Evolutionary conservation across 2,113 vertebrate genomes (phyloP).

Genomic region (Cairina moschata): DNA sequence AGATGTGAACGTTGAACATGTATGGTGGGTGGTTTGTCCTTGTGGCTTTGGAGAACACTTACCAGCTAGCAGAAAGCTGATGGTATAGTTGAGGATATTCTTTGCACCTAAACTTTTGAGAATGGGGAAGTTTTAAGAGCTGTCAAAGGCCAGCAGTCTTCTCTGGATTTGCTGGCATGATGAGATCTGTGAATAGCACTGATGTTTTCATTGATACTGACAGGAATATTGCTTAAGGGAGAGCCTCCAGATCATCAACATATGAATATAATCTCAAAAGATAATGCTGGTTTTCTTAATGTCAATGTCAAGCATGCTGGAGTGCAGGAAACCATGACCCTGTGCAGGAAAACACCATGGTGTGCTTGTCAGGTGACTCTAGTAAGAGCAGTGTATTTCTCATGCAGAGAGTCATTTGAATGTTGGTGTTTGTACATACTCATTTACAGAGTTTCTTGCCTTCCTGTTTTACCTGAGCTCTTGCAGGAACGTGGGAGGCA

Average conservation of each 20-base stretch:
- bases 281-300: neutral
- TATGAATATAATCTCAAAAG: neutral
- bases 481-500: neutral
- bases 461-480: neutral
- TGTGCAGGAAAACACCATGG: neutral
- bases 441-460: neutral
- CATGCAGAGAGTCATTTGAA: neutral
- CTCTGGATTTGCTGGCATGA: neutral
- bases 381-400: neutral
- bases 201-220: neutral
- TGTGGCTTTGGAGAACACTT: neutral
- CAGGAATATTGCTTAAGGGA: neutral
- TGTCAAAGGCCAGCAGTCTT: neutral
- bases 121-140: neutral
- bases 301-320: neutral
- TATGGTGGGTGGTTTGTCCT: neutral
- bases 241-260: too few species aligned
- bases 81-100: neutral
- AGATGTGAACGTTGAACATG: fast-evolving
- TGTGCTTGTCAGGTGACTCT: neutral
- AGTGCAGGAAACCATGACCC: too few species aligned
- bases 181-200: neutral
- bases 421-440: neutral
- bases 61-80: neutral
- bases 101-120: neutral